phyloP scores from a whole-genome alignment of 2,888 invertebrate genomes.

The Drosophila neotestacea region DNA sequence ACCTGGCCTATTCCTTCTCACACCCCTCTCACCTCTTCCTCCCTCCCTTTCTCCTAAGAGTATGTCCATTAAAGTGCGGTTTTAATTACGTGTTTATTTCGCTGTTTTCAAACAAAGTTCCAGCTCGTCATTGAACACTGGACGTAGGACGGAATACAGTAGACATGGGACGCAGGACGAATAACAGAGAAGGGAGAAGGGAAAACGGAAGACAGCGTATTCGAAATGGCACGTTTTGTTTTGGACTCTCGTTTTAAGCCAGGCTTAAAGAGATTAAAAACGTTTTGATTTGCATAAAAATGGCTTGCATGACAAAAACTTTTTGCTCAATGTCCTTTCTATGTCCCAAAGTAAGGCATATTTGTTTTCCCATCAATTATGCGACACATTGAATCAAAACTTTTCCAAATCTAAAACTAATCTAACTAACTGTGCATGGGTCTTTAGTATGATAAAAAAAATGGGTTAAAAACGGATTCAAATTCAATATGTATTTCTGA shows the following conservation, averaged over 20 bases:
- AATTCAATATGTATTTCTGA: no score
- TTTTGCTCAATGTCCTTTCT: slow-evolving; percentile 40
- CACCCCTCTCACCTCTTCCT: neutral
- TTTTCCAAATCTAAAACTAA: neutral
- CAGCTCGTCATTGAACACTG: slow-evolving; percentile 3
- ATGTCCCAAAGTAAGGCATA: neutral
- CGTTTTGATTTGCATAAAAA: slow-evolving; percentile 76
- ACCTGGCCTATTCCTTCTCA: slow-evolving; percentile 9
- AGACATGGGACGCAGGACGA: neutral
- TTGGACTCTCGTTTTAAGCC: slow-evolving; percentile 29
- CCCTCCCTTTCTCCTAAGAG: neutral
- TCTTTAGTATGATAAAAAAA: no score
- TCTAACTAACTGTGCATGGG: neutral
- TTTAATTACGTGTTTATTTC: slow-evolving; percentile 77
- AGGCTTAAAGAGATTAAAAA: slow-evolving; percentile 70
- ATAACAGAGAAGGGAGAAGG: no score
- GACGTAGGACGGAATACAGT: neutral
- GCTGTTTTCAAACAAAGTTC: slow-evolving; percentile 45
- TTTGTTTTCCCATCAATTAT: neutral
- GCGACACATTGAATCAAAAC: neutral
- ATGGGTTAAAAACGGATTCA: no score
- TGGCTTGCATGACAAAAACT: slow-evolving; percentile 61
- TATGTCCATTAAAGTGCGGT: slow-evolving; percentile 72
- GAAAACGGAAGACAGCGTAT: neutral
- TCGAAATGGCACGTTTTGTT: slow-evolving; percentile 43